Conservation (phyloP, 2,888 invertebrate species). For the Acleris emargana region DNA sequence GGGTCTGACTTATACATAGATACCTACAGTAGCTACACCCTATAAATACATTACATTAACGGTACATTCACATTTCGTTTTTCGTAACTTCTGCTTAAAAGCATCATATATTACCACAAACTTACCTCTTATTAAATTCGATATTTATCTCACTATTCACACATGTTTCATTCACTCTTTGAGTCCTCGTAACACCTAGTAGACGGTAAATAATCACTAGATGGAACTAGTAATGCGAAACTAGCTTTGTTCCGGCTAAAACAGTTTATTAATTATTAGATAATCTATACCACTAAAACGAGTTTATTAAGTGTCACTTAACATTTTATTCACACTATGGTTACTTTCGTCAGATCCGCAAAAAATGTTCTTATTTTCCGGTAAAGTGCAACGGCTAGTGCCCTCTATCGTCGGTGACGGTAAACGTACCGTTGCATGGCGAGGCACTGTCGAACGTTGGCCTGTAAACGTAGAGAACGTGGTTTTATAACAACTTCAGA, state of each 20-base stretch:
- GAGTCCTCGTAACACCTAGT: not conserved
- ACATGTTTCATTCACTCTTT: slow-evolving; percentile 13
- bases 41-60: too few relatives aligned
- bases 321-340: too few relatives aligned
- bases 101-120: slow-evolving; percentile 18
- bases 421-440: slow-evolving; percentile 72
- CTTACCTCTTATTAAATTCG: slow-evolving; percentile 49
- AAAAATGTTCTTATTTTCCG: not conserved
- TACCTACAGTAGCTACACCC: too few relatives aligned
- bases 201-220: not conserved
- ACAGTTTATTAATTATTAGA: not conserved
- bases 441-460: slow-evolving; percentile 58
- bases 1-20: too few relatives aligned
- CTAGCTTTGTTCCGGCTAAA: not conserved
- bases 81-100: slow-evolving; percentile 8
- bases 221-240: not conserved
- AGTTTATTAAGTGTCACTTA: not conserved
- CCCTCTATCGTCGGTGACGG: slow-evolving; percentile 71
- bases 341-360: too few relatives aligned
- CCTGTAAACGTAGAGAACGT: slow-evolving; percentile 51
- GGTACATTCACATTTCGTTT: too few relatives aligned
- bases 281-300: not conserved
- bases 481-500: not conserved
- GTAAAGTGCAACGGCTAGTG: slow-evolving; percentile 49
- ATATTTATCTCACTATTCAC: slow-evolving; percentile 52